phyloP scores from a whole-genome alignment of 2,113 vertebrate species.

The Panurus biarmicus region DNA sequence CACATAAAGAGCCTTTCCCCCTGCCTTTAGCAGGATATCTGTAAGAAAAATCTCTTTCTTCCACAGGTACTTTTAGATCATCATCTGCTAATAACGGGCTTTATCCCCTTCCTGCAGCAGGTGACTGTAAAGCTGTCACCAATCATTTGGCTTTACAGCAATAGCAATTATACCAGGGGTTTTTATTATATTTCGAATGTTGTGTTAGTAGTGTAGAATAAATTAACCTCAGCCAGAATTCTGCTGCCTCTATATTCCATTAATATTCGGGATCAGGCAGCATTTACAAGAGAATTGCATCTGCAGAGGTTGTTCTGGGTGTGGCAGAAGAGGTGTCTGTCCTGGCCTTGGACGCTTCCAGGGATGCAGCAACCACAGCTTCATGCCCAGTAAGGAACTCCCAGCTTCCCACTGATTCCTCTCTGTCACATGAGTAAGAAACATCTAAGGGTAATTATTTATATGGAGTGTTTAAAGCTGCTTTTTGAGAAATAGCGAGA shows the following conservation, averaged over 20 bases:
- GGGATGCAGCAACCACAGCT: not conserved
- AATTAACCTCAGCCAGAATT: not conserved
- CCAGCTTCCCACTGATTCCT: not conserved
- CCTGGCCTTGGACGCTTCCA: not conserved
- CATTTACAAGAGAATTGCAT: not conserved
- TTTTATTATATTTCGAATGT: not conserved
- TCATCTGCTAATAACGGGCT: not conserved
- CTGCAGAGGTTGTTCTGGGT: not conserved
- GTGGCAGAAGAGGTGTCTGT: not conserved
- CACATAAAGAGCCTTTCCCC: not conserved
- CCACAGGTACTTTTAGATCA: not conserved
- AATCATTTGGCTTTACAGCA: not conserved
- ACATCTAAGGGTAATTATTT: not conserved
- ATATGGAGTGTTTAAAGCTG: not conserved
- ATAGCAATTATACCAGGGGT: not conserved
- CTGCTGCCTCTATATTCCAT: not conserved
- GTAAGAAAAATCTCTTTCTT: not conserved
- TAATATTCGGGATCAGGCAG: not conserved
- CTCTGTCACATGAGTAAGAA: not conserved
- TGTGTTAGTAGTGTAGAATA: not conserved
- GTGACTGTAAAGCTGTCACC: slow-evolving; percentile 6
- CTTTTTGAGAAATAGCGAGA: not conserved
- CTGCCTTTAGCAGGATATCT: not conserved
- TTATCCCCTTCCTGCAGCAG: not conserved
- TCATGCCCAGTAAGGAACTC: not conserved